Evolutionary conservation across 1,140 invertebrate genomes (phyloP).

Genomic region (Lepidotrigona ventralis): DNA sequence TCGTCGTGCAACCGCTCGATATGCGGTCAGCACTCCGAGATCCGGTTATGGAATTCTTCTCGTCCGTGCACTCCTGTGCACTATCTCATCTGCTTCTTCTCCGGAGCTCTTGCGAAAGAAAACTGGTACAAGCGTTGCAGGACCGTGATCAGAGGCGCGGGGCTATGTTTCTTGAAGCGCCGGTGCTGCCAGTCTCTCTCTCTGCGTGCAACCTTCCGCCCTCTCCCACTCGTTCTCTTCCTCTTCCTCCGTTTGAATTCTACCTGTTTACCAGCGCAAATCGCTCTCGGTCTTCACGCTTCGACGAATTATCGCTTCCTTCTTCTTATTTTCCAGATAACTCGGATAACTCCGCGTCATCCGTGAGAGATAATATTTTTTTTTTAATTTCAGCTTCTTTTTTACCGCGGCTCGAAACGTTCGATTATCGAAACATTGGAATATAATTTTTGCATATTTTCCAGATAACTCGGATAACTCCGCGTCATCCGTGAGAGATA

Average conservation of each 20-base stretch:
- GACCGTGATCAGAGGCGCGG: constrained; percentile 30
- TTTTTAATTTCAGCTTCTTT: neutral
- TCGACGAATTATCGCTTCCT: neutral
- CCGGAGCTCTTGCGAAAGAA: constrained; percentile 49
- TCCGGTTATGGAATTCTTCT: constrained; percentile 16
- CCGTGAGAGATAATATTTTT: no score
- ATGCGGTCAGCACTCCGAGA: neutral
- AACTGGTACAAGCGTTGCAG: constrained; percentile 53
- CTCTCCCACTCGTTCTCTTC: constrained; percentile 23
- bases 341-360: no score
- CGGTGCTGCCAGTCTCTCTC: constrained; percentile 58
- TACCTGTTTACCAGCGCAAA: constrained; percentile 1
- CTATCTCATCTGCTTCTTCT: neutral
- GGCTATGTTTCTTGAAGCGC: constrained; percentile 48
- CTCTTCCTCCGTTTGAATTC: constrained; percentile 35
- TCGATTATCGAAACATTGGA: neutral
- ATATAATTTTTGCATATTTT: neutral
- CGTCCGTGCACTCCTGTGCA: constrained; percentile 1
- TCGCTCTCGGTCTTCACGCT: neutral
- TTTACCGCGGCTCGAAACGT: neutral
- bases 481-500: no score
- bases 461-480: no score
- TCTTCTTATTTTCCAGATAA: neutral
- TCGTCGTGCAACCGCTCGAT: neutral
- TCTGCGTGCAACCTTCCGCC: constrained; percentile 12